These are phyloP conservation scores for Orthonevra nobilis DNA, from an alignment of 2,888 invertebrate species.

Conservation along the genomic window DNA sequence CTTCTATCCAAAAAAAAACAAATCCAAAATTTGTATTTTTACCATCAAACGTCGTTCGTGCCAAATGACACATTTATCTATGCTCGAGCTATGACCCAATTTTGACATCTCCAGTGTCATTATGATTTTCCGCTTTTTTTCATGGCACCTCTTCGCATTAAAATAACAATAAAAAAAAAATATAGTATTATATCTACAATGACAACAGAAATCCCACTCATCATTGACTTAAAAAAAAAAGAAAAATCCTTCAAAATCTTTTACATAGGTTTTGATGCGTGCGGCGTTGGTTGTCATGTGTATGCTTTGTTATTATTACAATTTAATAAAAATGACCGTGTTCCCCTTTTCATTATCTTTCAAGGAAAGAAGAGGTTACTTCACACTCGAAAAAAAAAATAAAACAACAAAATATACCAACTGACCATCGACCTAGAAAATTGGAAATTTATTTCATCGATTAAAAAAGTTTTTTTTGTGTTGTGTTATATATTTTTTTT, in stretches of 20 bases:
- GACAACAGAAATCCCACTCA: constrained; percentile 61
- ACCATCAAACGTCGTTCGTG: neutral
- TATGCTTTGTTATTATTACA: constrained; percentile 67
- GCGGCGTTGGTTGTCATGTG: constrained; percentile 37
- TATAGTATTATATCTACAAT: no score
- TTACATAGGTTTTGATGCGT: constrained; percentile 54
- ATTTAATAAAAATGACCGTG: constrained; percentile 79
- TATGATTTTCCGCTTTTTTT: constrained; percentile 7
- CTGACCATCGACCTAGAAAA: constrained; percentile 69
- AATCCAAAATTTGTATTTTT: no score
- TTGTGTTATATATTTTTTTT: no score
- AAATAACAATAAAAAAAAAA: no score
- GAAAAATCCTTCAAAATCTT: constrained; percentile 61
- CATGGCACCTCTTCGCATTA: neutral
- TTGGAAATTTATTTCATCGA: constrained; percentile 66
- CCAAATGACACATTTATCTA: constrained; percentile 7
- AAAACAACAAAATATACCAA: constrained; percentile 46
- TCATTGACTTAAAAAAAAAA: constrained; percentile 57
- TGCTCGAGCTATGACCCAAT: constrained; percentile 21
- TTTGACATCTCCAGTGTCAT: constrained; percentile 15
- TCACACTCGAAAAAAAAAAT: constrained; percentile 34
- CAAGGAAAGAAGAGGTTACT: constrained; percentile 76
- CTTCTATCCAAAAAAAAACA: no score
- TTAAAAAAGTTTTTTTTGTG: constrained; percentile 42
- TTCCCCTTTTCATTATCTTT: constrained; percentile 79